Evolutionary conservation across 2,888 invertebrate species (phyloP).

Genomic region (Kryphioiulus occultus): DNA sequence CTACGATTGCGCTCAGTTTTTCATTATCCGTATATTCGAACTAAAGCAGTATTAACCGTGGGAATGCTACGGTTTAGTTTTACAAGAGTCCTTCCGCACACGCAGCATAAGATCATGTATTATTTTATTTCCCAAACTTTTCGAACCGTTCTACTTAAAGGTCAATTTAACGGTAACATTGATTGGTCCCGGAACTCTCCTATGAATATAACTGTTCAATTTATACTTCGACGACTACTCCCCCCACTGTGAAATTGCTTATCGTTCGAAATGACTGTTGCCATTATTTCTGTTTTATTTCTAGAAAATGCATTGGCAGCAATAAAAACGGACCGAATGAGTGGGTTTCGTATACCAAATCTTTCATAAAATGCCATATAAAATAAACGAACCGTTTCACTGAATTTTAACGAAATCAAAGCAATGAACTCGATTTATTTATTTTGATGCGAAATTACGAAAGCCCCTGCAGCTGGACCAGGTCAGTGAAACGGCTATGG

Average conservation of each 20-base stretch:
- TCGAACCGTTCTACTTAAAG: constrained; percentile 2
- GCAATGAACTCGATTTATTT: constrained; percentile 14
- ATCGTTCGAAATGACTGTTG: constrained; percentile 23
- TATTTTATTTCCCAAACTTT: constrained; percentile 21
- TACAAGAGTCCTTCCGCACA: too few species aligned
- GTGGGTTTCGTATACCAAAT: constrained; percentile 21
- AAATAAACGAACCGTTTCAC: constrained; percentile 23
- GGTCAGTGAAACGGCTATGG: background rate
- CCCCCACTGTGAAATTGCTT: constrained; percentile 23
- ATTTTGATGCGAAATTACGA: constrained; percentile 15
- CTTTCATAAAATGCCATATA: constrained; percentile 23
- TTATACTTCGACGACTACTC: background rate
- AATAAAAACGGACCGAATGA: constrained; percentile 23
- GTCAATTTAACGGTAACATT: background rate
- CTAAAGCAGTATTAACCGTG: too few species aligned
- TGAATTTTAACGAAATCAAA: constrained; percentile 23
- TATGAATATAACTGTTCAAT: constrained; percentile 23
- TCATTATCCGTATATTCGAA: too few species aligned
- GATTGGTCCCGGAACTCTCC: constrained; percentile 7
- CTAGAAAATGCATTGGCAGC: constrained; percentile 3
- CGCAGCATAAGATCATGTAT: too few species aligned
- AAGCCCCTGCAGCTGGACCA: background rate
- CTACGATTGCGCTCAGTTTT: too few species aligned
- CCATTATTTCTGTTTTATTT: constrained; percentile 23
- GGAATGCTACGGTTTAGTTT: too few species aligned